Base-by-base conservation (phyloP, 1,140 invertebrate species). In the Cepaea nemoralis region DNA sequence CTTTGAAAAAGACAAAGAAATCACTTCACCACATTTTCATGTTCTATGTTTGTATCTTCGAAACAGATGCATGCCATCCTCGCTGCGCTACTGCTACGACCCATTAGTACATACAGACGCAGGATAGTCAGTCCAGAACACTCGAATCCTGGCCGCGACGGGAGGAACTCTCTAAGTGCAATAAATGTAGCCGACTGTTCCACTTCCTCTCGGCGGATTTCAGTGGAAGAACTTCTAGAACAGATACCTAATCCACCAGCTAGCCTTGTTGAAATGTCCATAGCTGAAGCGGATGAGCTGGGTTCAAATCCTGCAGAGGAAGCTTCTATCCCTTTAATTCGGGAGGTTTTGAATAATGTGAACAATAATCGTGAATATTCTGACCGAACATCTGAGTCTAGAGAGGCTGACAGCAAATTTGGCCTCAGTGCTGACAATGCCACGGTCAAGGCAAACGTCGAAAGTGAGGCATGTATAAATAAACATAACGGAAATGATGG, bases 1-100 rank as follows among this genome's bases (percentile, higher is more conserved):
- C n/a, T n/a, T n/a, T n/a, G n/a, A n/a, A n/a, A n/a, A n/a, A n/a
- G n/a, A n/a, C n/a, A n/a, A n/a, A n/a, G n/a, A n/a, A n/a, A n/a
- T n/a, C n/a, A n/a, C n/a, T n/a, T n/a, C n/a, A n/a, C n/a, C n/a
- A n/a, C n/a, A n/a, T n/a, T n/a, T n/a, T n/a, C n/a, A n/a, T n/a
- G n/a, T n/a, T n/a, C n/a, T n/a, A n/a, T n/a, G n/a, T n/a, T n/a
- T n/a, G n/a, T n/a, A n/a, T n/a, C n/a, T n/a, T n/a, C n/a, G n/a
- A 35, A 48, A 42, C 71, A 74, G 71, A 74, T 74, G 71, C 71
- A 74, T 19, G 71, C 22, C 5, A 48, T 74, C 22, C 19, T 74
- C 1, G 71, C 71, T 0, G 40, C 71, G 19, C 39, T 74, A n/a
- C 31, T 74, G 19, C 71, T 74, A 2, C 16, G 71, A n/a, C 71